Evolutionary conservation across 2,888 invertebrate species (phyloP), one percentile per base, ranked within the genome.

Genomic region (Drosophila mettleri): DNA sequence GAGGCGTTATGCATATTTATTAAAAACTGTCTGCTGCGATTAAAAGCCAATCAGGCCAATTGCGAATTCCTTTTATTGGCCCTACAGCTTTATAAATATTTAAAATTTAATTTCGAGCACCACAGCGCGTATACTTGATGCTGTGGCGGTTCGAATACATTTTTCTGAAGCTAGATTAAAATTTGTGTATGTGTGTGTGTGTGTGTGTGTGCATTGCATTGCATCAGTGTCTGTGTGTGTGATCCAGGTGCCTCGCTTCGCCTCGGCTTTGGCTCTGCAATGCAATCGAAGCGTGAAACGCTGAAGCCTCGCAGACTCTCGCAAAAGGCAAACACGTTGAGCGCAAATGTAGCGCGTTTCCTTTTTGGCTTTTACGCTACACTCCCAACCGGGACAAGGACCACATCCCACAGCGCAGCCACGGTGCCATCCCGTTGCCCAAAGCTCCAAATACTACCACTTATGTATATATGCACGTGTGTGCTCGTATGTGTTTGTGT

Each of bases 1-100:
- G 45, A 27, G 45, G 60, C 75, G 80, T 80, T 85, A 86, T 86
- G 87, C 87, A 86, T 86, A 86, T 86, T 86, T 86, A 86, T 85
- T 86, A 82, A 86, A 86, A 86, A 85, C 80, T 85, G 87, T 86
- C 87, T 86, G 85, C 80, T 78, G 85, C 85, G 85, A 85, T 86
- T 86, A 86, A 86, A 86, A 86, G 85, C 82, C 85, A 86, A 86
- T 86, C 87, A 78, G 80, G 78, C 85, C 78, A 84, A 86, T 86
- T 84, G 81, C 77, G 77, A 86, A 83, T 86, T 88, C 86, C 84
- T 86, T 88, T 86, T 88, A 81, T 86, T 86, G 86, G 78, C 51
- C 58, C 62, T 49, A 62, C 79, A 51, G 72, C 79, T 77, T 86
- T 84, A 86, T 86, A 88, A 86, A 88, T 86, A 86, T 86, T 86